Evolutionary conservation across 2,888 invertebrate species (phyloP).

Genomic region (Cantharis flavilabris): DNA sequence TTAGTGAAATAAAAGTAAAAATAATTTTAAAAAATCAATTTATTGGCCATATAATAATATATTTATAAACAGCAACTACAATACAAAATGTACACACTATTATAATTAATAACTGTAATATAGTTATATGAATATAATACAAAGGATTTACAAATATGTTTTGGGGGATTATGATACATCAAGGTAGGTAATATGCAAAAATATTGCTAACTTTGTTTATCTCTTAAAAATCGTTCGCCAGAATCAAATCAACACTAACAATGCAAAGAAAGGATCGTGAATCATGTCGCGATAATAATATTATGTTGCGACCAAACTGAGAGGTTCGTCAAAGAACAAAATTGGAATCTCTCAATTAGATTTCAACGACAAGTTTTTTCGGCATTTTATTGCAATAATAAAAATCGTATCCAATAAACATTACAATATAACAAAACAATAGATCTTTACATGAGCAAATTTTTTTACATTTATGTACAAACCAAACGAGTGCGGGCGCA

Average conservation of each 20-base stretch:
- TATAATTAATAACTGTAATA: slow-evolving; percentile 62
- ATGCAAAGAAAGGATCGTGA: slow-evolving; percentile 41
- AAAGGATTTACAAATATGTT: slow-evolving; percentile 54
- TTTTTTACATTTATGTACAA: slow-evolving; percentile 55
- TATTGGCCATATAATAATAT: slow-evolving; percentile 75
- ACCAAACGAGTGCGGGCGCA: slow-evolving; percentile 37
- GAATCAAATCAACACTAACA: slow-evolving; percentile 50
- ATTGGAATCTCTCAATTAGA: slow-evolving; percentile 13
- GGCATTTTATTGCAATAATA: slow-evolving; percentile 29
- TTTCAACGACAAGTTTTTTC: slow-evolving; percentile 11
- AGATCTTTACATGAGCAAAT: slow-evolving; percentile 57
- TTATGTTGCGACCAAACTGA: slow-evolving; percentile 14
- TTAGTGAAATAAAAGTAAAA: slow-evolving; percentile 47
- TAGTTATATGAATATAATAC: slow-evolving; percentile 59
- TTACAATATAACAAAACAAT: slow-evolving; percentile 52
- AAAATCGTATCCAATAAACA: slow-evolving; percentile 43
- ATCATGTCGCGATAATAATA: not conserved
- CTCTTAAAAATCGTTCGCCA: slow-evolving; percentile 52
- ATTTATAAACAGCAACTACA: slow-evolving; percentile 75
- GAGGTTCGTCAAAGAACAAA: slow-evolving; percentile 10
- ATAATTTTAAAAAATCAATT: slow-evolving; percentile 67
- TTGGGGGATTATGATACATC: slow-evolving; percentile 53
- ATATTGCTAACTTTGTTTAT: slow-evolving; percentile 58
- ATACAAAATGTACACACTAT: slow-evolving; percentile 77
- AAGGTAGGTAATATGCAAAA: slow-evolving; percentile 56